Evolutionary conservation across 2,797 vertebrate species (phyloP).

Genomic region (Silurus aristotelis): DNA sequence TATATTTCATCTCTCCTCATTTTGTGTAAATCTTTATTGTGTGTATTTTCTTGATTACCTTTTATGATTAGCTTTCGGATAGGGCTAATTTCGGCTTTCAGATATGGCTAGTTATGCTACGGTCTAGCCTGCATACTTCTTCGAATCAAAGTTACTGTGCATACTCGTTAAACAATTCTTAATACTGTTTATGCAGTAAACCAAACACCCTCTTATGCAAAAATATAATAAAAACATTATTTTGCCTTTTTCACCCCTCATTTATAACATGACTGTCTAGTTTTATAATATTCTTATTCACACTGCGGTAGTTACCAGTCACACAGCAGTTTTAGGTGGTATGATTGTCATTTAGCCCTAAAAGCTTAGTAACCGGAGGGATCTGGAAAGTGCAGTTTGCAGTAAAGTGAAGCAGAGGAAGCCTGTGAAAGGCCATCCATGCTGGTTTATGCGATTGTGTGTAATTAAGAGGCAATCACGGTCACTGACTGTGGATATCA

Average conservation of each 20-base stretch:
- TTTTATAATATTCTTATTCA: background rate
- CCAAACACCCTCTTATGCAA: background rate
- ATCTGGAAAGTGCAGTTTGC: background rate
- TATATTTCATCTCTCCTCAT: background rate
- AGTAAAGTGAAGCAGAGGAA: slow-evolving; percentile 2
- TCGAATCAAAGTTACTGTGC: background rate
- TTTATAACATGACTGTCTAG: too few relatives aligned
- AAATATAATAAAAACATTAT: background rate
- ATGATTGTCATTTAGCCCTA: background rate
- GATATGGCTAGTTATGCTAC: background rate
- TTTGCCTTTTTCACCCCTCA: background rate
- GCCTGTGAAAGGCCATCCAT: background rate
- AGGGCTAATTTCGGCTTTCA: background rate
- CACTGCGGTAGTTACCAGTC: background rate
- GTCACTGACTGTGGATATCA: slow-evolving; percentile 4
- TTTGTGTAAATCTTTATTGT: background rate
- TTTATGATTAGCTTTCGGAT: background rate
- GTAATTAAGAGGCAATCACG: background rate
- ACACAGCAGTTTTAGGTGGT: background rate
- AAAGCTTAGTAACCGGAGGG: background rate
- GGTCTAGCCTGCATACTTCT: background rate
- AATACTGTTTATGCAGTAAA: background rate
- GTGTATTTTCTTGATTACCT: background rate
- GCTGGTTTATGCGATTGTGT: slow-evolving; percentile 10
- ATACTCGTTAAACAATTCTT: background rate